Base-by-base conservation (phyloP, 2,113 vertebrate genomes). In the Glaucomys volans region DNA sequence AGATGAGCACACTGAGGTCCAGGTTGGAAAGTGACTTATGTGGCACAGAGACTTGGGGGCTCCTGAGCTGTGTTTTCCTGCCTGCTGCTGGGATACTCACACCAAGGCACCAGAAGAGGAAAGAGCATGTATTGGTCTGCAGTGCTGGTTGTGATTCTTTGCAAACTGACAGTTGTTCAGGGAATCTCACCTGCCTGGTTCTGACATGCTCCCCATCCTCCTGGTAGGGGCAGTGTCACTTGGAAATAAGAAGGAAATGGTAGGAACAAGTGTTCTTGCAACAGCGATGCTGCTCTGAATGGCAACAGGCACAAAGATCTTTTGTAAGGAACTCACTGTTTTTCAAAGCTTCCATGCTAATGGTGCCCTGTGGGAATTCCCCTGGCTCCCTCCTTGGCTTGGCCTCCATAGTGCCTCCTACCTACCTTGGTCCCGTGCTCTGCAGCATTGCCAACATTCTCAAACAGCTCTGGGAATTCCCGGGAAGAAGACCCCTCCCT, bases 11-110 rank as follows among this genome's bases (percentile, higher is more conserved):
- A 13, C 2, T 9, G 84, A 50, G 37, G 40, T 22, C 76, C 12
- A 57, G 32, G n/a, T 2, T 30, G 17, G 52, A 44, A 22, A 32
- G 81, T 13, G 82, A 44, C 64, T 22, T 4, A 11, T 5, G 0
- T 17, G 4, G 13, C 14, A 3, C 8, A 17, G 8, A 47, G 14
- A 0, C 0, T 3, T 0, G 2, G 32, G 22, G 32, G 35, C 32
- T 50, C 67, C 72, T 1, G 12, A 22, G 11, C 1, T 0, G 13
- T n/a, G 30, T 20, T 87, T 50, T 67, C 81, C 18, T 35, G 11
- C 3, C 42, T 8, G 3, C 16, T 8, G 3, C 0, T 0, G 5
- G 5, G 5, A 64, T 6, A 12, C 17, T 47, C 54, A 14, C 0
- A 1, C 24, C 6, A 20, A 9, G 3, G 64, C 69, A 94, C 32